Base-by-base conservation (phyloP, 2,888 invertebrate species). In the Gymnocheta viridis region DNA sequence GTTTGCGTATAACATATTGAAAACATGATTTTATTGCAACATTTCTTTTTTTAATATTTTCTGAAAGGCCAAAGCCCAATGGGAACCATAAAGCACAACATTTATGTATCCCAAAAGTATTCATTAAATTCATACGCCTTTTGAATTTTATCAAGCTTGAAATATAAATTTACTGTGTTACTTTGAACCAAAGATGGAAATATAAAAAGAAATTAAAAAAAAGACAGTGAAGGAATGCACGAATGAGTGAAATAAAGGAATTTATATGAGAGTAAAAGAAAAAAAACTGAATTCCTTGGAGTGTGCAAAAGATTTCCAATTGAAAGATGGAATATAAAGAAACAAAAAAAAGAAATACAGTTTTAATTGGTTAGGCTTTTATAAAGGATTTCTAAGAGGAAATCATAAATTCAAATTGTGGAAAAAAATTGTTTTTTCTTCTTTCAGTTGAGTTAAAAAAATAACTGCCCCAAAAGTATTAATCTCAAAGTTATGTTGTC, bases 91-190 rank as follows among this genome's bases (percentile, higher is more conserved):
- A 66, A 72, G 41, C 38, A 70, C 38, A 80, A 72, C 56, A 72
- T 80, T 72, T 66, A 72, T 80, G 66, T 32, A 49, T 72, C 79
- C 72, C 72, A 35, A 27, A 66, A 47, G 79, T 47, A 72, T 80
- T 72, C 72, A 80, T 72, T 72, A 72, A 80, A 80, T 80, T 80
- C 64, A 80, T 80, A 64, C 56, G 72, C 72, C 72, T 72, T 72
- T 72, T 80, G 72, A 49, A 80, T 72, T 79, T 66, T 72, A 64
- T 79, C 56, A 79, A n/a, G 56, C 72, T 62, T 19, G 47, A 72
- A 79, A 72, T 27, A 64, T 66, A 64, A 67, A 49, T 49, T 56
- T 35, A 58, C 41, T 58, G 17, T 2, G 47, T 58, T 35, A 66
- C 47, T 56, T 58, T 32, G n/a, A 66, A 12, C 4, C 22, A 17